phyloP scores from a whole-genome alignment of 2,888 invertebrate species.

The Acleris cristana region DNA sequence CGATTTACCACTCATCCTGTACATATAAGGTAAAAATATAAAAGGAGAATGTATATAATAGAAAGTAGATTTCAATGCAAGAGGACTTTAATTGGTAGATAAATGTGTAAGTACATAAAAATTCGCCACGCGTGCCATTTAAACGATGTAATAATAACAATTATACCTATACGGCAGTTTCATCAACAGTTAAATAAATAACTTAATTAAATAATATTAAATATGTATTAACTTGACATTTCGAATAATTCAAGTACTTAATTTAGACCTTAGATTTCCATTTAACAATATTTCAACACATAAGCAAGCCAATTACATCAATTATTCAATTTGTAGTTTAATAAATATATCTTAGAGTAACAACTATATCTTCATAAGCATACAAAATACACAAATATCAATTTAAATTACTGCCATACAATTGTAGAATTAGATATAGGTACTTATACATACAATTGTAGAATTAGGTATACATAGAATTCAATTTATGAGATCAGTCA shows the following conservation, averaged over 20 bases:
- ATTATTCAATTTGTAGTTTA: not conserved
- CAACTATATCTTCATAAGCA: not conserved
- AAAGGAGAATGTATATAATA: not conserved
- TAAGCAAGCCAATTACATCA: conserved; percentile 11
- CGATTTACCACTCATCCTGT: not conserved
- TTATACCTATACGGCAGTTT: conserved; percentile 3
- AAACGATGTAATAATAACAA: conserved; percentile 10
- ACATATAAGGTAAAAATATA: not conserved
- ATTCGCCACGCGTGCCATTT: conserved; percentile 20
- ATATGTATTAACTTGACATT: not conserved
- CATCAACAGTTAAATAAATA: conserved; percentile 1
- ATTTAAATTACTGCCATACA: conserved; percentile 2
- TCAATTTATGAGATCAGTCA: conserved; percentile 22
- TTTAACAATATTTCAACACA: conserved; percentile 10
- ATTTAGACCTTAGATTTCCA: not conserved
- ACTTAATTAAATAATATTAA: not conserved
- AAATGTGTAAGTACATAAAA: conserved; percentile 20
- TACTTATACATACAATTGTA: not conserved
- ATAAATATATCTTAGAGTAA: not conserved
- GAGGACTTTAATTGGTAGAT: conserved; percentile 23
- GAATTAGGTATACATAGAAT: not conserved
- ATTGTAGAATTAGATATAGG: not conserved
- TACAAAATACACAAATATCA: conserved; percentile 4
- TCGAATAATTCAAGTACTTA: not conserved
- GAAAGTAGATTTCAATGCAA: conserved; percentile 6